Conservation (phyloP, 2,113 vertebrate species). For the Onychorhynchus coronatus region DNA sequence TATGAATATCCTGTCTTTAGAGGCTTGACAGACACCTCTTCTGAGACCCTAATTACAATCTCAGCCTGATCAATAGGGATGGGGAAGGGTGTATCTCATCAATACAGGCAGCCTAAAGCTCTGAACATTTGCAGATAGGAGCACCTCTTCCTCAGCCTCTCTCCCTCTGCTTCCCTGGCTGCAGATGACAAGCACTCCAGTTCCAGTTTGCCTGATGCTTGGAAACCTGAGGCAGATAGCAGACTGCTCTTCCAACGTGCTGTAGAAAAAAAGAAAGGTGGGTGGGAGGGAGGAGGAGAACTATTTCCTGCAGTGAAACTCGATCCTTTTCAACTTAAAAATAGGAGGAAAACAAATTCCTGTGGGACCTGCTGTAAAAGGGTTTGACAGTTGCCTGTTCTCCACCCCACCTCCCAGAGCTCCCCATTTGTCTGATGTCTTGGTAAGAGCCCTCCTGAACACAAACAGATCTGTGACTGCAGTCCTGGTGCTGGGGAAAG, state of each 20-base stretch:
- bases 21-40: background rate
- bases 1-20: background rate
- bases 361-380: conserved; percentile 61
- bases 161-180: background rate
- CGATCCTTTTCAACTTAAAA: conserved; percentile 73
- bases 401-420: background rate
- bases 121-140: background rate
- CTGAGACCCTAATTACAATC: background rate
- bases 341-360: conserved; percentile 71
- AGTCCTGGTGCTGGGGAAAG: background rate
- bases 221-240: conserved; percentile 43
- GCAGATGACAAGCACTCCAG: background rate
- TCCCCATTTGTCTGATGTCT: background rate
- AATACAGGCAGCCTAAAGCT: background rate
- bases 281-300: conserved; percentile 59
- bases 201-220: conserved; percentile 27
- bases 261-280: conserved; percentile 18
- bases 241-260: conserved; percentile 54
- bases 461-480: background rate
- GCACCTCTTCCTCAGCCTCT: background rate
- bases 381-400: conserved; percentile 12
- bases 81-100: background rate
- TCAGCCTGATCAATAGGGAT: background rate
- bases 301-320: conserved; percentile 82
- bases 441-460: background rate